Conservation (phyloP, 1,140 invertebrate species). For the Gonioctena quinquepunctata region DNA sequence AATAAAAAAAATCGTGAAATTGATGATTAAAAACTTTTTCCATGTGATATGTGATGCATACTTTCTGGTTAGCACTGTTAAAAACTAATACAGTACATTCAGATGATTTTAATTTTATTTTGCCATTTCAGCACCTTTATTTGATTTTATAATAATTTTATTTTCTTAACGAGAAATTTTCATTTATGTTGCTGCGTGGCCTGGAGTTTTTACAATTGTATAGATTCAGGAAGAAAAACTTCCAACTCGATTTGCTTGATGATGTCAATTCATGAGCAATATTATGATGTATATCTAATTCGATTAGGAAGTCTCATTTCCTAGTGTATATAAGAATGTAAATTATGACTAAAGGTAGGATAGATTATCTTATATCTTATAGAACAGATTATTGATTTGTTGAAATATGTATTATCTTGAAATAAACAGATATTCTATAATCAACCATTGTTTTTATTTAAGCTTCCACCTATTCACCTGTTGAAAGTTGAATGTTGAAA, state of each 20-base stretch:
- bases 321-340: slow-evolving; percentile 18
- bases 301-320: neutral
- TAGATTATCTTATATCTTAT: slow-evolving; percentile 7
- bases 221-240: slow-evolving; percentile 5
- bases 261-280: slow-evolving; percentile 15
- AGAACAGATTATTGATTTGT: slow-evolving; percentile 7
- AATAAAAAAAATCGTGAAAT: no score
- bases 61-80: no score
- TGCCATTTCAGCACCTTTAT: no score
- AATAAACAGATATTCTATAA: slow-evolving; percentile 12
- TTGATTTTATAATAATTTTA: neutral
- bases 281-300: slow-evolving; percentile 1
- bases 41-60: no score
- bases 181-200: no score
- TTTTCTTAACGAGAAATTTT: no score
- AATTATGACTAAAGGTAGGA: slow-evolving; percentile 11
- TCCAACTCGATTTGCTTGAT: neutral
- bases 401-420: slow-evolving; percentile 17
- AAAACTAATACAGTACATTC: no score
- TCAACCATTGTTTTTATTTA: neutral
- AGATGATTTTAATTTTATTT: no score
- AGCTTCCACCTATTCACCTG: no score
- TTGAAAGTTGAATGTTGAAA: no score
- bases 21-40: no score
- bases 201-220: slow-evolving; percentile 2